phyloP scores from a whole-genome alignment of 2,888 invertebrate genomes.

The Caenorhabditis drosophilae region DNA sequence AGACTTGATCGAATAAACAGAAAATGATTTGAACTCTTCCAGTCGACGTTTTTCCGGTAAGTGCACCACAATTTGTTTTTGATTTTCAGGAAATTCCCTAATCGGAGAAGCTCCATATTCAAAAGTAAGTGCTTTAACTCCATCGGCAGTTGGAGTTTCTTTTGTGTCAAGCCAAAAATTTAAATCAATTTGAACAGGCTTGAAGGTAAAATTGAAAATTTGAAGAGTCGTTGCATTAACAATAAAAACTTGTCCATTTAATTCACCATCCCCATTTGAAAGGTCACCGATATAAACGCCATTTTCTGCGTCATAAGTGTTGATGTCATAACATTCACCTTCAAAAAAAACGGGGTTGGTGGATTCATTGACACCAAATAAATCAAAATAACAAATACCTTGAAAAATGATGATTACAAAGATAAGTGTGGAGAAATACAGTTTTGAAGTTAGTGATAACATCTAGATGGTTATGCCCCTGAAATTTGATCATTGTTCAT shows the following conservation, averaged over 20 bases:
- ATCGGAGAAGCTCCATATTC: slow-evolving; percentile 66
- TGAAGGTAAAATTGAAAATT: slow-evolving; percentile 67
- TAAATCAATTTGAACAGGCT: slow-evolving; percentile 62
- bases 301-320: slow-evolving; percentile 52
- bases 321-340: slow-evolving; percentile 39
- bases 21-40: slow-evolving; percentile 61
- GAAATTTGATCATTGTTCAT: too few relatives aligned
- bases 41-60: slow-evolving; percentile 59
- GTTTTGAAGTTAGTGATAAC: too few relatives aligned
- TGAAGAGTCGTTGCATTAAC: slow-evolving; percentile 67
- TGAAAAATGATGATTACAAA: too few relatives aligned
- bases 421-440: too few relatives aligned
- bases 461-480: too few relatives aligned
- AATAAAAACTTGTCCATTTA: slow-evolving; percentile 59
- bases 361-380: too few relatives aligned
- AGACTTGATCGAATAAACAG: slow-evolving; percentile 56
- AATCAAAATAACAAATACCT: too few relatives aligned
- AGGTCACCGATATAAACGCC: slow-evolving; percentile 61
- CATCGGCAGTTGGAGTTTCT: slow-evolving; percentile 54
- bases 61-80: slow-evolving; percentile 60
- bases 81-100: slow-evolving; percentile 52
- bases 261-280: slow-evolving; percentile 41
- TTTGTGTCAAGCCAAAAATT: slow-evolving; percentile 66
- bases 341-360: too few relatives aligned
- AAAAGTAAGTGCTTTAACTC: slow-evolving; percentile 59